Base-by-base conservation (phyloP, 2,797 vertebrate genomes). In the Pangasius djambal region DNA sequence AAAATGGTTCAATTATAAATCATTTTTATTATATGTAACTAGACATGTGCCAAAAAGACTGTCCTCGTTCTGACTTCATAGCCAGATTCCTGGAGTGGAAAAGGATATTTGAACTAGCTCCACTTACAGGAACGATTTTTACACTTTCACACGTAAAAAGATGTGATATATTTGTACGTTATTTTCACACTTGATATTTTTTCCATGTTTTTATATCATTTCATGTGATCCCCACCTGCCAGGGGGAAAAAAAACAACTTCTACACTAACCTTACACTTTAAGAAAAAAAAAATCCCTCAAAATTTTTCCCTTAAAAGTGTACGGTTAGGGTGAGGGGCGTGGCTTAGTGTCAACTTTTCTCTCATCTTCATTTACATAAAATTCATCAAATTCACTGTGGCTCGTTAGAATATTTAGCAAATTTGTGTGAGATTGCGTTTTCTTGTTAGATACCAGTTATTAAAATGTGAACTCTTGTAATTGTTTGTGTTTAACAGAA, bases 381-480 rank as follows among this genome's bases (percentile, higher is more conserved):
- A 34, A 9, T n/a, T n/a, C 15, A 18, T 22, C 5, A 34, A 37
- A 12, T 12, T 61, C 25, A n/a, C 40, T 6, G 25, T 20, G n/a
- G 6, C 25, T 65, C 18, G 61, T 28, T 61, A 20, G 20, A 82
- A 82, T 34, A 16, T 40, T 31, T n/a, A 9, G 6, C 13, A 48
- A 50, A 20, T 67, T 44, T 67, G 40, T 65, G 22, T 20, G 4
- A 25, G 31, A 57, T 77, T 70, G 69, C 2, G 5, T 22, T 34
- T 0, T 20, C 25, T 15, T 2, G 9, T 20, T 37, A 82, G 34
- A 10, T 8, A 3, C 28, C n/a, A 5, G n/a, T 63, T 83, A 10
- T 84, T 20, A 50, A 84, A 69, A 84, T 84, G 83, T 83, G 57
- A 83, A 40, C 22, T 40, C 12, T 59, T 34, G 18, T 37, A 59